Base-by-base conservation (phyloP, 2,888 invertebrate species). In the Glaucopsyche alexis region DNA sequence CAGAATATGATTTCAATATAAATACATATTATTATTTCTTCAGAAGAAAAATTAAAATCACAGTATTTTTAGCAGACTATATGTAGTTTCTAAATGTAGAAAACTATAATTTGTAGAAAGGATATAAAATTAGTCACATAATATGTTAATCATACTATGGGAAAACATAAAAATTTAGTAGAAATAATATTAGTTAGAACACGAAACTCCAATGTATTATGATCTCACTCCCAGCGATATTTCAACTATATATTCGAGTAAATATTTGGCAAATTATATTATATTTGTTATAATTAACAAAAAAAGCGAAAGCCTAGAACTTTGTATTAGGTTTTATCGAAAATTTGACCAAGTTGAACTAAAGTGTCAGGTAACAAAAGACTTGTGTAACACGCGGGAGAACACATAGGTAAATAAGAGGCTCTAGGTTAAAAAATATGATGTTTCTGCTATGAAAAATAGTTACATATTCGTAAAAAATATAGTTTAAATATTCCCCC, bases 341-440 rank as follows among this genome's bases (percentile, higher is more conserved):
- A 60, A 60, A 60, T 38, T 60, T 38, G 14, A 38, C 38, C 60
- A 38, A 60, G 60, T 4, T 47, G 13, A 60, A 60, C 60, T 29
- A 29, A 60, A 19, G 13, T 19, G 19, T 60, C 38, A 6, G 19
- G 2, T 60, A 38, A 11, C 11, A 29, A 9, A 42, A 38, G 29
- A 60, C 55, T 71, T 29, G 29, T 55, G 42, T 72, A 72, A 72
- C 66, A 66, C 50, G 72, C 66, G 66, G 49, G 66, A 72, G 50
- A 72, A 29, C 29, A 60, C 50, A 19, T 66, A 49, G 47, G 11
- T 38, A 42, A 67, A 19, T 72, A 72, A 67, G 72, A 72, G 72
- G 72, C 72, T 72, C 67, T 72, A 67, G 67, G 14, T 50, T 52
- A 38, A 67, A 52, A 45, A 72, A 29, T 67, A 67, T 67, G 29